Evolutionary conservation across 2,888 invertebrate genomes (phyloP), one percentile per base, ranked within the genome.

Genomic region (Aphodius sticticus): DNA sequence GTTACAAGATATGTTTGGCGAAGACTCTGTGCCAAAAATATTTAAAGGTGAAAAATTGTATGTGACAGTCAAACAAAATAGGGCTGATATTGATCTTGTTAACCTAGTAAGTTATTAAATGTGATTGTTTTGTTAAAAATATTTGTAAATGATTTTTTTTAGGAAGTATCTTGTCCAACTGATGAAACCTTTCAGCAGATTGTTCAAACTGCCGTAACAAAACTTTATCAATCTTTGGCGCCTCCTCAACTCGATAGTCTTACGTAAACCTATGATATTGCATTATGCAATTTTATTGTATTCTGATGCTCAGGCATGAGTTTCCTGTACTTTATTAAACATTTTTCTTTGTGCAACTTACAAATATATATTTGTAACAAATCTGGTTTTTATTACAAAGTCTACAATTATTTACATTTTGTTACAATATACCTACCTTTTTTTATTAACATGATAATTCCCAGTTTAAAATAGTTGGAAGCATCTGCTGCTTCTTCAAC

Each of bases 1-100:
- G 93, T 81, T 97, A 36, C 94, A 95, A 86, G 98, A 99, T 87
- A 98, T 99, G 95, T 99, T 98, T 90, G 99, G 99, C 0, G 96
- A 97, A 85, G 96, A 95, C 85, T 95, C 97, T 0, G 96, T 98
- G 71, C 97, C 97, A 9, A 98, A 98, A 90, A 94, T 97, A 87
- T 96, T 97, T 88, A 96, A 96, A 88, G 97, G 97, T 0, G 97
- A 98, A 86, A 93, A 94, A 84, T 89, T 98, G 76, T 93, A 95
- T 83, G 95, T 99, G 0, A 94, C 93, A 0, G 96, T 99, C 0
- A 95, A 96, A 86, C 95, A 94, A 12, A 96, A 96, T 84, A 92
- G 93, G 26, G 98, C 97, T 0, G 93, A 95, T 85, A 96, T 99
- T 80, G 96, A 98, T 89, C 90, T 98, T 69, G 90, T 93, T 36